phyloP scores from a whole-genome alignment of 2,797 vertebrate genomes.

The Taeniopygia guttata region DNA sequence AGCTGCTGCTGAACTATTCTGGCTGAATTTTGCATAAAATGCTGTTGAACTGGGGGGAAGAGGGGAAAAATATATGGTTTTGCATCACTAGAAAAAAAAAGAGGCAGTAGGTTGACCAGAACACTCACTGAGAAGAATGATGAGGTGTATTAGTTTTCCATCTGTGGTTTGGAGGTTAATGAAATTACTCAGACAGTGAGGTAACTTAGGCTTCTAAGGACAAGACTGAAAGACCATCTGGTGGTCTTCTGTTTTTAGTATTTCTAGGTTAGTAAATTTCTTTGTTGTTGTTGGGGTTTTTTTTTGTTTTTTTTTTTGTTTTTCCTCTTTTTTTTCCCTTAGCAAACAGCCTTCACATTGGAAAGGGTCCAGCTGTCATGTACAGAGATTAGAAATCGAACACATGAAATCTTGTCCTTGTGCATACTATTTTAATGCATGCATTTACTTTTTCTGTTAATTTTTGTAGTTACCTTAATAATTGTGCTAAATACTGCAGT shows the following conservation, averaged over 20 bases:
- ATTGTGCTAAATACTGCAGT: neutral
- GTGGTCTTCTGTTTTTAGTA: conserved; percentile 33
- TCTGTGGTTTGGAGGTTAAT: conserved; percentile 36
- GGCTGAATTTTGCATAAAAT: neutral
- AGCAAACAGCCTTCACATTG: neutral
- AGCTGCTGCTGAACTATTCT: neutral
- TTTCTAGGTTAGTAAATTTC: neutral
- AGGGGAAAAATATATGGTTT: neutral
- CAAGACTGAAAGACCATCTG: conserved; percentile 47
- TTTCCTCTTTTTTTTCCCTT: neutral
- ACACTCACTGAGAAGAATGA: neutral
- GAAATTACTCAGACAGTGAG: conserved; percentile 24
- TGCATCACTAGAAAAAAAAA: neutral
- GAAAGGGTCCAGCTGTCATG: neutral
- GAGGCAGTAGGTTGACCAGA: neutral
- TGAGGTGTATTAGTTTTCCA: neutral
- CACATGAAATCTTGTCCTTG: neutral
- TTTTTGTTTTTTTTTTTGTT: neutral
- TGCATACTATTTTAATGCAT: neutral
- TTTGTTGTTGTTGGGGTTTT: neutral
- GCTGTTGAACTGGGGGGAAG: fast-evolving
- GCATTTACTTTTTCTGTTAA: neutral
- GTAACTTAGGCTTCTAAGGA: conserved; percentile 39
- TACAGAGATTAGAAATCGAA: neutral
- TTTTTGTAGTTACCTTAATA: neutral